Percentiles rank a stretch among this genome's conserved stretches.
These are phyloP conservation scores for Calcarius ornatus DNA, from an alignment of 2,113 vertebrate genomes.

Conservation along the genomic window DNA sequence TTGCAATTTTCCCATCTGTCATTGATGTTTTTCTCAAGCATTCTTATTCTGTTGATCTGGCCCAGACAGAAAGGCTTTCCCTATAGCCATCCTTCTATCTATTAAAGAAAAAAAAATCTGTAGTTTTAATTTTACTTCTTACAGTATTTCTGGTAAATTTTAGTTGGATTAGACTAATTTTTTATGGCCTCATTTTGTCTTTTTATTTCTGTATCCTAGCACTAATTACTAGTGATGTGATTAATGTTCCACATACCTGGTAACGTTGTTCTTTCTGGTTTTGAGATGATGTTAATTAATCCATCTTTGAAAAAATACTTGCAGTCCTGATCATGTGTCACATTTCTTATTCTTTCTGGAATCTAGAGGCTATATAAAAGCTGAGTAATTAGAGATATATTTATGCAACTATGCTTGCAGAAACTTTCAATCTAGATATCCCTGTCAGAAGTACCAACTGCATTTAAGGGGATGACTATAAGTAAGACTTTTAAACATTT, in stretches of 20 bases:
- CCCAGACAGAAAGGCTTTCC: neutral
- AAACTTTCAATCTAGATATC: neutral
- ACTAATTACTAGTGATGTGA: conserved; percentile 74
- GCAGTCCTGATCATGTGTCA: conserved; percentile 34
- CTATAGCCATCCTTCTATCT: neutral
- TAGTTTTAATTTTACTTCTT: neutral
- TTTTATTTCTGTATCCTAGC: conserved; percentile 62
- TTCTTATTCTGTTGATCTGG: neutral
- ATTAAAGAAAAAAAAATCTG: neutral
- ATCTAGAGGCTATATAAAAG: conserved; percentile 43
- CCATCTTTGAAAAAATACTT: conserved; percentile 63
- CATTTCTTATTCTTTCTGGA: conserved; percentile 57
- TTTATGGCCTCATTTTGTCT: conserved; percentile 65
- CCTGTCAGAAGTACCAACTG: neutral
- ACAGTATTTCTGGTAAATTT: conserved; percentile 22
- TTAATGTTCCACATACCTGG: conserved; percentile 68
- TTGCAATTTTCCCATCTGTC: neutral
- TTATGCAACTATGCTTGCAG: conserved; percentile 14
- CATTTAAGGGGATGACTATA: neutral
- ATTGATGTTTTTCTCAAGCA: neutral
- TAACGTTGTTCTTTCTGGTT: conserved; percentile 71
- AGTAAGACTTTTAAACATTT: neutral
- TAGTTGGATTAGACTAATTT: conserved; percentile 53
- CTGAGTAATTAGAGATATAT: conserved; percentile 21
- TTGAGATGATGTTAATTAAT: conserved; percentile 75